Conservation (phyloP, 2,797 vertebrate genomes). For the Eulemur rubriventer region DNA sequence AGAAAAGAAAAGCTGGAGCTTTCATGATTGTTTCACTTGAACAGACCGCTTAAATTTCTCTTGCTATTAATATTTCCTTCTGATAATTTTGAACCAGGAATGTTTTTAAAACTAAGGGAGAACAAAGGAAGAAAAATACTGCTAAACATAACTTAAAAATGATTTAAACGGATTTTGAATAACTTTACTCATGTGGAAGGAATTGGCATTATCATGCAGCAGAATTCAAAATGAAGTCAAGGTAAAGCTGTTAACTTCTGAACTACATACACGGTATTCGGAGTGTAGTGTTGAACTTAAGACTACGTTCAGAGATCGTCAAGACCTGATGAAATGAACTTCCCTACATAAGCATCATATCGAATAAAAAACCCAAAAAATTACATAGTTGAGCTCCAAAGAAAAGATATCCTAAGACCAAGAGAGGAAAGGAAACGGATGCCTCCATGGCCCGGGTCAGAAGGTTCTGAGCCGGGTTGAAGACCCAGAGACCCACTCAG, state of each 20-base stretch:
- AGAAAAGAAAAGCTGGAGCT: not conserved
- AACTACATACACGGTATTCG: not conserved
- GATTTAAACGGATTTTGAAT: slow-evolving; percentile 10
- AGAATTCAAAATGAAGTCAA: not conserved
- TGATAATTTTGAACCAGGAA: not conserved
- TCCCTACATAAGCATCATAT: not conserved
- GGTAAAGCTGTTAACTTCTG: not conserved
- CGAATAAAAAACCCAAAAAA: not conserved
- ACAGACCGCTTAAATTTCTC: not conserved
- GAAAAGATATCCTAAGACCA: not conserved
- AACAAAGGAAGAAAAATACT: not conserved
- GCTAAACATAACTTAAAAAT: not conserved
- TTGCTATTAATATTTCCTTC: not conserved
- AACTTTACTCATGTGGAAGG: not conserved
- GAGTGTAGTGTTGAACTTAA: not conserved
- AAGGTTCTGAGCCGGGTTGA: not conserved
- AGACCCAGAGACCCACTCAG: not conserved
- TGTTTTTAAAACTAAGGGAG: not conserved
- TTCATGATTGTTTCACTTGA: not conserved
- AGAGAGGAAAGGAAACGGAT: not conserved
- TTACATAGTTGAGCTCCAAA: not conserved
- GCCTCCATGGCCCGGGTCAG: fast-evolving
- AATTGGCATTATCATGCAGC: not conserved
- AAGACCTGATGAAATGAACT: not conserved
- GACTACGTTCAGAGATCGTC: not conserved